Base-by-base conservation (phyloP, 2,113 vertebrate genomes). In the Myotis lucifugus region DNA sequence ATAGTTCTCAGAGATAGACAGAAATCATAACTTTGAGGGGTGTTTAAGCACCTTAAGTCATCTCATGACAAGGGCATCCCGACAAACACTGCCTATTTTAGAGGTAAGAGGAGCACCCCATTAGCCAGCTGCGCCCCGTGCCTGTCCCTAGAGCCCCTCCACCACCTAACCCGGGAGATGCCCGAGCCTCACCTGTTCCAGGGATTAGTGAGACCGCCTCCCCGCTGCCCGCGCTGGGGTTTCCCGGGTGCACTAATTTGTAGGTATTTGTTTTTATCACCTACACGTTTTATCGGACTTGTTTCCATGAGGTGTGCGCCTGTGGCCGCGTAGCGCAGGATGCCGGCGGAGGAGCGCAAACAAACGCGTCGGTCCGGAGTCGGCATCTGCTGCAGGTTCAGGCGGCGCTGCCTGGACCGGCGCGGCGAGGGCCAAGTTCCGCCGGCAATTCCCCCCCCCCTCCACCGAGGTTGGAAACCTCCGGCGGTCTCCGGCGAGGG, bases 281-380 rank as follows among this genome's bases (percentile, higher is more conserved):
- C 50, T 27, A 61, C 14, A 34, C 40, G 85, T 34, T 69, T 52
- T 34, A 56, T 23, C 50, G 34, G 54, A 21, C 23, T 79, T 54
- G 48, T 40, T 81, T 88, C 59, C 48, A 90, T 59, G 52, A 77
- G 72, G 59, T 72, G 19, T 34, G 46, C 42, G 10, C 86, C 59
- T 72, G 32, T 19, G 27, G 72, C n/a, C 70, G 83, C 40, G 9
- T 32, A 79, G 59, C 70, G 86, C 21, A 79, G 73, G 72, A 92
- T 42, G 84, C 61, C 89, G 67, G 85, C 13, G 67, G 74, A 79
- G 5, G 54, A 25, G 61, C 95, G 96, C 92, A 96, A 96, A 96
- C 96, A 93, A 90, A 88, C n/a, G 4, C 76, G 82, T 90, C 95
- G 78, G 66, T 40, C 76, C 46, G 1, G 79, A 84, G 40, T 56